These are phyloP conservation scores for Microdon myrmicae DNA, from an alignment of 2,888 invertebrate species.

Conservation along the genomic window DNA sequence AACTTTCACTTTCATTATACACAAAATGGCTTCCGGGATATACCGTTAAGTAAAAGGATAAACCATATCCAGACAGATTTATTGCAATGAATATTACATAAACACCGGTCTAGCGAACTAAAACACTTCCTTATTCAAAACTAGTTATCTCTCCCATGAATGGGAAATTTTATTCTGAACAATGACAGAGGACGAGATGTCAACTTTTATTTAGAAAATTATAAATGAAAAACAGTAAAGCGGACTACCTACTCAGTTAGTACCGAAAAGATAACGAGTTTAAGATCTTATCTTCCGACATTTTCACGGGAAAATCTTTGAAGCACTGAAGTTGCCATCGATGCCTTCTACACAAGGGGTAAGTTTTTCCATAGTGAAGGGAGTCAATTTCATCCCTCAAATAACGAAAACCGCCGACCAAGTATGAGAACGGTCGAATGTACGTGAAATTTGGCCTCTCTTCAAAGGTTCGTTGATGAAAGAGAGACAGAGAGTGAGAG, in stretches of 20 bases:
- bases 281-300: constrained; percentile 44
- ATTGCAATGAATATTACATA: constrained; percentile 38
- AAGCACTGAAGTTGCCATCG: constrained; percentile 45
- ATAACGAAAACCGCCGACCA: no score
- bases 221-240: constrained; percentile 3
- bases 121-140: no score
- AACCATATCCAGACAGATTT: constrained; percentile 35
- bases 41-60: neutral
- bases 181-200: neutral
- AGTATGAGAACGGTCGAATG: no score
- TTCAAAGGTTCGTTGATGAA: neutral
- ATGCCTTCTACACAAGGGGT: constrained; percentile 43
- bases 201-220: neutral
- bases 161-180: constrained; percentile 1
- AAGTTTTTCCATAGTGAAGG: constrained; percentile 28
- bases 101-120: constrained; percentile 50
- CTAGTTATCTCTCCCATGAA: no score
- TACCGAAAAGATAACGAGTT: constrained; percentile 28
- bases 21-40: constrained; percentile 39
- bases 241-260: neutral
- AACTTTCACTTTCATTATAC: constrained; percentile 42
- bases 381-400: constrained; percentile 38
- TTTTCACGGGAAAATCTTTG: constrained; percentile 47
- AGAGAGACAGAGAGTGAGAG: constrained; percentile 10
- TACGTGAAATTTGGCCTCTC: constrained; percentile 16